phyloP scores from a whole-genome alignment of 2,888 invertebrate species.

The Diploptera punctata region DNA sequence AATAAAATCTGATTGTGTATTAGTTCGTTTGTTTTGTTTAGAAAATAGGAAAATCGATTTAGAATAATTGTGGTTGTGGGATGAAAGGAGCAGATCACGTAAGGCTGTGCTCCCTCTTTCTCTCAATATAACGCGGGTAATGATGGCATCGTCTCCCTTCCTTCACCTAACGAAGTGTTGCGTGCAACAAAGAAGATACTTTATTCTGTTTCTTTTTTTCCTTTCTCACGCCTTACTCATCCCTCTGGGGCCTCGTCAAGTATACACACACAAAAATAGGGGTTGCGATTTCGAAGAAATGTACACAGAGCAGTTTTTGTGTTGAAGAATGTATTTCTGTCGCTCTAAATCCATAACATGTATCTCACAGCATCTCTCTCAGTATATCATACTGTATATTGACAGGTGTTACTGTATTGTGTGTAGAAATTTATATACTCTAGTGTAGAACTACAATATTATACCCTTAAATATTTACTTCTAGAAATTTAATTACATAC shows the following conservation, averaged over 20 bases:
- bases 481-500: too few relatives aligned
- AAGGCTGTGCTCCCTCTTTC: background rate
- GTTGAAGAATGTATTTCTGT: background rate
- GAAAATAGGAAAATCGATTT: too few relatives aligned
- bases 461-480: too few relatives aligned
- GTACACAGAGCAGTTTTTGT: background rate
- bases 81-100: background rate
- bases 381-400: too few relatives aligned
- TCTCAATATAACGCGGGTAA: background rate
- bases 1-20: too few relatives aligned
- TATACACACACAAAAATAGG: background rate
- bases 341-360: too few relatives aligned
- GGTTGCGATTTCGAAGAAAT: background rate
- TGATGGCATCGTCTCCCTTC: background rate
- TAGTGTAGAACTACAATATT: too few relatives aligned
- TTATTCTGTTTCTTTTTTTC: background rate
- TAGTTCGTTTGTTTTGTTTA: too few relatives aligned
- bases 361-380: too few relatives aligned
- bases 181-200: constrained; percentile 29
- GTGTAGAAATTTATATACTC: too few relatives aligned
- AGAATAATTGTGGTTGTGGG: too few relatives aligned
- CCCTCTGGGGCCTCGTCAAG: constrained; percentile 15
- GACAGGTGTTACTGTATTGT: too few relatives aligned
- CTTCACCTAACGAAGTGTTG: constrained; percentile 24
- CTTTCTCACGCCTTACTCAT: background rate